These are phyloP conservation scores for Morpho deidamia DNA, from an alignment of 2,888 invertebrate genomes.

Conservation along the genomic window DNA sequence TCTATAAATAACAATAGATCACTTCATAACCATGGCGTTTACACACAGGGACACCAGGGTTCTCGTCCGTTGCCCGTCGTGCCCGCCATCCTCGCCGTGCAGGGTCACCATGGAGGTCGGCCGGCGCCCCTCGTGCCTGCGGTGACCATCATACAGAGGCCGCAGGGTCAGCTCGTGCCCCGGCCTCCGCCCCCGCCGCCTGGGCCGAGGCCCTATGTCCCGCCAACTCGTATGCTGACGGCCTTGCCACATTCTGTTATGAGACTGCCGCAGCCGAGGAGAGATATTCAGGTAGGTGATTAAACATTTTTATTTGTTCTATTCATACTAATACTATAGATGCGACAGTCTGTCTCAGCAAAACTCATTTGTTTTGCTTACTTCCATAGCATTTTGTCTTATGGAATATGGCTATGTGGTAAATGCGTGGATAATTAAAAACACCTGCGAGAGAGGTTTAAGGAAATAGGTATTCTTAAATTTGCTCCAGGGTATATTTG, in stretches of 20 bases:
- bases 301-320: neutral
- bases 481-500: too few species aligned
- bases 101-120: neutral
- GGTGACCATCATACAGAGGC: conserved; percentile 1
- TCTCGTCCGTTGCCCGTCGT: conserved; percentile 27
- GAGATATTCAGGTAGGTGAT: conserved; percentile 60
- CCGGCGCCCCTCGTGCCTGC: conserved; percentile 22
- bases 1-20: too few species aligned
- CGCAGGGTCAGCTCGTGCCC: conserved; percentile 23
- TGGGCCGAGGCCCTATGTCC: conserved; percentile 52
- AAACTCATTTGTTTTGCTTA: too few species aligned
- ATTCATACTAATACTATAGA: neutral
- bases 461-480: too few species aligned
- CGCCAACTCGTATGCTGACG: conserved; percentile 60
- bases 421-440: too few species aligned
- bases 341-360: too few species aligned
- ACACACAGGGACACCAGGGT: conserved; percentile 2
- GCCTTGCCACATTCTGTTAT: conserved; percentile 43
- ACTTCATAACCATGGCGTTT: neutral
- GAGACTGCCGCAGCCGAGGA: conserved; percentile 55
- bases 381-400: too few species aligned
- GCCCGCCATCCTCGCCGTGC: conserved; percentile 16
- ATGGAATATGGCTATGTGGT: too few species aligned
- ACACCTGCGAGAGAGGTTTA: too few species aligned
- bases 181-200: conserved; percentile 26